A percentile compares a stretch with the other conserved stretches of the same genome.
These are phyloP conservation scores for Lordiphosa fenestrarum DNA, from an alignment of 2,888 invertebrate species.

Conservation along the genomic window DNA sequence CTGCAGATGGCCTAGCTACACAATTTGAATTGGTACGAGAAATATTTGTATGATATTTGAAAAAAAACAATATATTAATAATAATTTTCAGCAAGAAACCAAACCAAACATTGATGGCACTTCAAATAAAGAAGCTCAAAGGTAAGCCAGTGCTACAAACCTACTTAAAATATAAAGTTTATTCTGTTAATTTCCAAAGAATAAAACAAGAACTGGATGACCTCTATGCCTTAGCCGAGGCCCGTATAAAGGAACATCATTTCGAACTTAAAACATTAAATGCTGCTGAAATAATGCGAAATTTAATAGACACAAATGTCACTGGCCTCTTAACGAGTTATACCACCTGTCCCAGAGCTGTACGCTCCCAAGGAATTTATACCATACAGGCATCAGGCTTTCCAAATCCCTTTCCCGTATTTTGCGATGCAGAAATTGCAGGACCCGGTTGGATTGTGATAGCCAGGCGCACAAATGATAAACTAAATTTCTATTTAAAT, in stretches of 20 bases:
- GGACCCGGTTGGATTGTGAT: conserved; percentile 86
- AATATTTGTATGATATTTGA: too few species aligned
- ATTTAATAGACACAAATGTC: neutral
- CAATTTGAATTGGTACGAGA: too few species aligned
- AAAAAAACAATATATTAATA: too few species aligned
- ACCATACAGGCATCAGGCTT: neutral
- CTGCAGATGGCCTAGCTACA: too few species aligned
- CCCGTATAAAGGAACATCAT: neutral
- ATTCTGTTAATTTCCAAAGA: neutral
- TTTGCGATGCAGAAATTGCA: conserved; percentile 79
- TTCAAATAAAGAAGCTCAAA: neutral
- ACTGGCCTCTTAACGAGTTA: neutral
- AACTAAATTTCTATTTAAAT: conserved; percentile 83
- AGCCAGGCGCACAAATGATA: conserved; percentile 84
- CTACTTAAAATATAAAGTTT: neutral
- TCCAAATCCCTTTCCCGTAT: conserved; percentile 81
- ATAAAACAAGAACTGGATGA: neutral
- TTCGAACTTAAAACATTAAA: neutral
- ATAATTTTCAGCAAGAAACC: too few species aligned
- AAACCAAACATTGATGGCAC: too few species aligned
- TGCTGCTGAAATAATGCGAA: neutral
- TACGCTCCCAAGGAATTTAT: conserved; percentile 1
- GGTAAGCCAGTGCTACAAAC: neutral
- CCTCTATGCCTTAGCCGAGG: neutral
- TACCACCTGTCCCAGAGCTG: neutral